A percentile compares a stretch with the other conserved stretches of the same genome.
Conservation (phyloP, 2,797 vertebrate species). For the Sebastes minor region DNA sequence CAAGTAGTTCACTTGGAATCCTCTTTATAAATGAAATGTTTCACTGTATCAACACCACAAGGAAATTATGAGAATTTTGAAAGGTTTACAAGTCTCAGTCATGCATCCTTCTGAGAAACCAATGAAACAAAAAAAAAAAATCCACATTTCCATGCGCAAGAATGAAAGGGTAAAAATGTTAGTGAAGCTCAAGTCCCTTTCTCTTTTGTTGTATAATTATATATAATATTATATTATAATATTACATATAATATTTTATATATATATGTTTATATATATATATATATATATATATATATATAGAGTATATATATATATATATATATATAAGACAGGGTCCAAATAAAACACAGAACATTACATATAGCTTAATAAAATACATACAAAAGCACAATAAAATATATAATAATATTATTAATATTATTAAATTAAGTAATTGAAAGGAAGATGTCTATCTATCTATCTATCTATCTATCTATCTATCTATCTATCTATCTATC, state of each 20-base stretch:
- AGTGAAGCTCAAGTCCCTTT: not conserved
- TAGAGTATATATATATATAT: no score
- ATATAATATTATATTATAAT: not conserved
- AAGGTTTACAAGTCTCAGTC: conserved; percentile 62
- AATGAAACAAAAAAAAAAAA: not conserved
- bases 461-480: not conserved
- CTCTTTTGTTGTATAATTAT: not conserved
- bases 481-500: not conserved
- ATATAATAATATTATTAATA: no score
- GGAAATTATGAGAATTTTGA: conserved; percentile 65
- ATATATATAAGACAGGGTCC: no score
- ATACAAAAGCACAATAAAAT: no score
- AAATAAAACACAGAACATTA: not conserved
- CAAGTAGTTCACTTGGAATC: conserved; percentile 64
- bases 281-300: no score
- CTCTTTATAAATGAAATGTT: conserved; percentile 68
- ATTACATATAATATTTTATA: not conserved
- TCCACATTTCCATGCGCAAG: not conserved
- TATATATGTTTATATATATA: no score
- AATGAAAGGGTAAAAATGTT: not conserved
- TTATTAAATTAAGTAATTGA: no score
- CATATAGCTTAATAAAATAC: not conserved
- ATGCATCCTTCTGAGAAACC: conserved; percentile 40
- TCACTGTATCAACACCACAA: conserved; percentile 71
- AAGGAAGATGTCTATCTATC: not conserved